Conservation (phyloP, 2,888 invertebrate species). For the Rhopalosiphum nymphaeae region DNA sequence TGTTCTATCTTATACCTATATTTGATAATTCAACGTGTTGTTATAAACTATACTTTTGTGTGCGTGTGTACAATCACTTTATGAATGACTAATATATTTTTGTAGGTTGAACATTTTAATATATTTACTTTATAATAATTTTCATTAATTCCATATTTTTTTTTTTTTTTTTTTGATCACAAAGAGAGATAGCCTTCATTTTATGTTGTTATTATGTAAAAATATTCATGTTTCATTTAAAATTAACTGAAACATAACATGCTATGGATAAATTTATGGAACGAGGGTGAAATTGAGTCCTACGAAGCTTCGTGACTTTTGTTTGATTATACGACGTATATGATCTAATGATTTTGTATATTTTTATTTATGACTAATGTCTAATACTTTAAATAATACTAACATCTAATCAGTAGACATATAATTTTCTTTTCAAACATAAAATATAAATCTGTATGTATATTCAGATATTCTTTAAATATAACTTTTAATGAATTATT, state of each 20-base stretch:
- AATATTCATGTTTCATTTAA: constrained; percentile 15
- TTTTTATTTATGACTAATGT: not conserved
- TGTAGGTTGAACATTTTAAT: constrained; percentile 11
- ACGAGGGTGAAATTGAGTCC: not conserved
- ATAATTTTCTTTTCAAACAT: not conserved
- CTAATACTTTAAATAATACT: constrained; percentile 18
- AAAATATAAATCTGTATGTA: not conserved
- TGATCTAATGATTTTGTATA: not conserved
- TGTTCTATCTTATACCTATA: not conserved
- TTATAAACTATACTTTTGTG: not conserved
- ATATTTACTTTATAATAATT: not conserved
- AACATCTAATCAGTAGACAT: not conserved
- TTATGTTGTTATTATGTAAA: constrained; percentile 36
- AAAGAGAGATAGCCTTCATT: not conserved
- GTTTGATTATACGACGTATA: not conserved
- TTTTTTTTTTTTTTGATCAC: not conserved
- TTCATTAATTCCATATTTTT: constrained; percentile 9
- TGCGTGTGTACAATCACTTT: not conserved
- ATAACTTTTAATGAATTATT: not conserved
- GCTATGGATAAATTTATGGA: constrained; percentile 41
- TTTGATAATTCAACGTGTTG: not conserved
- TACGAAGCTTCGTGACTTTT: constrained; percentile 31
- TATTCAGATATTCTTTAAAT: no score
- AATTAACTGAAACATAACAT: constrained; percentile 47
- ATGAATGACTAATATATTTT: not conserved